phyloP scores from a whole-genome alignment of 1,140 invertebrate species.

The Babylonia areolata region DNA sequence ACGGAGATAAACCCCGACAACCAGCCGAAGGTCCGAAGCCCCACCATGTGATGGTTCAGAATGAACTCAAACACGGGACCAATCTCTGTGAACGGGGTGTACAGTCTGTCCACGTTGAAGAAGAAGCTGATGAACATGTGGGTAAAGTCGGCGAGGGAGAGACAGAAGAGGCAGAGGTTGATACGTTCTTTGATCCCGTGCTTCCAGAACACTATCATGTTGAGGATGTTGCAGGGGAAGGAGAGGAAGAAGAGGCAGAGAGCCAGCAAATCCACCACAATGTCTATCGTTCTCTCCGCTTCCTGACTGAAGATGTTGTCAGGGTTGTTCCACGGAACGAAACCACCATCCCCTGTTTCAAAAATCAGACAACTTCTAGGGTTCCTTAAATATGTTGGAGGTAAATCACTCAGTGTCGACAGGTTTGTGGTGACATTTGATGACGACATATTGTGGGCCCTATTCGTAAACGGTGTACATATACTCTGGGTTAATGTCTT shows the following conservation, averaged over 20 bases:
- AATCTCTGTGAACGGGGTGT: not conserved
- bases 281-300: not conserved
- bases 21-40: not conserved
- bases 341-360: not conserved
- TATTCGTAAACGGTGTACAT: too few species aligned
- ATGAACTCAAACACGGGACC: not conserved
- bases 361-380: not conserved
- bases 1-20: not conserved
- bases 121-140: not conserved
- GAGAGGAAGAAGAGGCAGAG: not conserved
- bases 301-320: not conserved
- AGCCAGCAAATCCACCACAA: not conserved
- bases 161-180: conserved; percentile 12
- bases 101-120: not conserved
- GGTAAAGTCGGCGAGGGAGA: not conserved
- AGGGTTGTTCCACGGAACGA: not conserved
- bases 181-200: not conserved
- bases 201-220: conserved; percentile 9
- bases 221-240: not conserved
- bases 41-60: not conserved
- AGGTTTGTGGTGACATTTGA: not conserved
- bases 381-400: not conserved
- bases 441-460: too few species aligned
- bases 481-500: too few species aligned
- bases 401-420: not conserved